Base-by-base conservation (phyloP, 2,113 vertebrate species). In the Brachyhypopomus occidentalis region DNA sequence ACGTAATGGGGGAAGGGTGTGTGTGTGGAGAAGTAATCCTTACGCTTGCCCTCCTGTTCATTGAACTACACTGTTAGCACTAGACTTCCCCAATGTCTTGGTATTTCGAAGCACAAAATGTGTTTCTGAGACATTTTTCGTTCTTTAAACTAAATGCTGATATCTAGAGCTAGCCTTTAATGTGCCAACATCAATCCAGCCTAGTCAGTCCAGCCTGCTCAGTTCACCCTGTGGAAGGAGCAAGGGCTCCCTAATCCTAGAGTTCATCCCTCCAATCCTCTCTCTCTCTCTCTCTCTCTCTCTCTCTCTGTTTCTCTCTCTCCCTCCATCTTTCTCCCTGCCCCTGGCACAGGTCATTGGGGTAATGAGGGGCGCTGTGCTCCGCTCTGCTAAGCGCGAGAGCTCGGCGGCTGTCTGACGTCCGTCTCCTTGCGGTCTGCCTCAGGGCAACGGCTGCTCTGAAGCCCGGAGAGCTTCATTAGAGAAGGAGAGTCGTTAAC, bases 401-500 rank as follows among this genome's bases (percentile, higher is more conserved):
- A n/a, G 69, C 62, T 71, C 23, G 1, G 36, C 67, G 52, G 25
- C 41, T 83, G 34, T 78, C 62, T 59, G 17, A 58, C n/a, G 45
- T 56, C 19, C 48, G 60, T 80, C 63, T 72, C 55, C 64, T 12
- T 63, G 48, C 58, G 64, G 60, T 30, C 62, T 8, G 19, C 70
- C 79, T 75, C 41, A 75, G 22, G 62, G 74, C 78, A 67, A 30
- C 8, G 19, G 5, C 20, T 55, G 69, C 66, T 52, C 72, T 25
- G 80, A 72, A 77, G 66, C 48, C 20, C 60, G 45, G 22, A 23
- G 83, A 84, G 64, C 38, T 71, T 79, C 73, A 72, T 79, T 84
- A 79, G 72, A 75, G 78, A 75, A 66, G 34, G 63, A 36, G 55
- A 64, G 48, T 64, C 79, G 66, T 80, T 80, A 80, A 34, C 63